phyloP scores from a whole-genome alignment of 2,797 vertebrate genomes.

The Lacerta agilis region DNA sequence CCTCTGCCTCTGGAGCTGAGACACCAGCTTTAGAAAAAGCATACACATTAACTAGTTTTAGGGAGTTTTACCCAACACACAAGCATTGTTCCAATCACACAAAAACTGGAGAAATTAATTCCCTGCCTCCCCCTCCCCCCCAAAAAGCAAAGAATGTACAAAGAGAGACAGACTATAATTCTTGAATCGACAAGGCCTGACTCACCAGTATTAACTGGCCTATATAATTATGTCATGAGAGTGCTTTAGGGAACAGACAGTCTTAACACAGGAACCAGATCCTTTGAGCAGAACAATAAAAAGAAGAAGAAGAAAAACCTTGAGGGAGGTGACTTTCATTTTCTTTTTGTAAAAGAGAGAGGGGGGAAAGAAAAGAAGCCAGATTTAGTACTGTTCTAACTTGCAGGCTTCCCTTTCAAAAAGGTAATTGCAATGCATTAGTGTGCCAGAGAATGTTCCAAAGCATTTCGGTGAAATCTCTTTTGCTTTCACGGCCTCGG shows the following conservation, averaged over 20 bases:
- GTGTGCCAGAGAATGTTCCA: constrained; percentile 70
- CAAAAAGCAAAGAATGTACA: background rate
- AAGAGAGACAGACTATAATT: background rate
- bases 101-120: background rate
- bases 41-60: background rate
- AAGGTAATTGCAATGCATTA: constrained; percentile 67
- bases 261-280: constrained; percentile 9
- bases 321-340: background rate
- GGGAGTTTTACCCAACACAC: background rate
- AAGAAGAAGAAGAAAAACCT: background rate
- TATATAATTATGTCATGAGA: constrained; percentile 23
- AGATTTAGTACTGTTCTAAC: constrained; percentile 60
- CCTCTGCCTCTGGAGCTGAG: background rate
- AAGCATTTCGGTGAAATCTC: constrained; percentile 66
- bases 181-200: background rate
- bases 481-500: constrained; percentile 59
- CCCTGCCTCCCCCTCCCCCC: no score
- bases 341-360: background rate
- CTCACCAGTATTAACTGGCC: constrained; percentile 5
- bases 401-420: constrained; percentile 71
- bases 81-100: background rate
- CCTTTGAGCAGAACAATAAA: constrained; percentile 12
- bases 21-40: background rate
- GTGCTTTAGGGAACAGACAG: background rate
- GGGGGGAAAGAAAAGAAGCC: constrained; percentile 39